Evolutionary conservation across 2,113 vertebrate genomes (phyloP).

Genomic region (Ailurus styani): DNA sequence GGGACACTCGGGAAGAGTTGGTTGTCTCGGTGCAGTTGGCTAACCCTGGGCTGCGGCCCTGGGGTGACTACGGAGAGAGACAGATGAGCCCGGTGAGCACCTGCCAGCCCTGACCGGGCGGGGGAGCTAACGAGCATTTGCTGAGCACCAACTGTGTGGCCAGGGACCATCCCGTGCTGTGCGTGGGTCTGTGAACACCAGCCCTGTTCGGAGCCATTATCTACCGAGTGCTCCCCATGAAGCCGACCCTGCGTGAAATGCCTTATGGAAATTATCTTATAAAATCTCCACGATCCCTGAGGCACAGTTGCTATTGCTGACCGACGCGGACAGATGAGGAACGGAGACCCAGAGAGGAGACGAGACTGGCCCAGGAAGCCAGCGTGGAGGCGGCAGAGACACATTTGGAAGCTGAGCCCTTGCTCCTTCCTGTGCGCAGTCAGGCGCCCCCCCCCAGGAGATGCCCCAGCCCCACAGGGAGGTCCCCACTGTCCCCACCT

Average conservation of each 20-base stretch:
- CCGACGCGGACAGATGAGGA: background rate
- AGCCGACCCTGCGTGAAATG: too few relatives aligned
- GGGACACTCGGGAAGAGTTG: rapidly evolving
- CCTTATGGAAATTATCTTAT: background rate
- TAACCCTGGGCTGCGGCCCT: background rate
- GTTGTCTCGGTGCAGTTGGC: background rate
- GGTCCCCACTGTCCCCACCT: background rate
- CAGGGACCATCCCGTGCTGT: background rate
- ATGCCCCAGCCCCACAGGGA: background rate
- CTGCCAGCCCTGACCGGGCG: too few relatives aligned
- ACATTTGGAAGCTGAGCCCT: background rate
- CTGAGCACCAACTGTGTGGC: background rate
- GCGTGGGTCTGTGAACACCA: background rate
- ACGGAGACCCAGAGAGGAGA: background rate
- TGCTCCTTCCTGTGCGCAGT: rapidly evolving
- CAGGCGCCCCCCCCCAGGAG: background rate
- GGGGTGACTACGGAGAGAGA: background rate
- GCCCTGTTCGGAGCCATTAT: background rate
- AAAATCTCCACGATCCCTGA: too few relatives aligned
- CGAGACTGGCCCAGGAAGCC: background rate
- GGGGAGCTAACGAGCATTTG: rapidly evolving
- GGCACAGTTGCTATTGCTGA: background rate
- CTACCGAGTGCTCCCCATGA: rapidly evolving
- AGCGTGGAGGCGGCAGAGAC: rapidly evolving
- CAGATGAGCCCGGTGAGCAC: rapidly evolving